Conservation (phyloP, 2,797 vertebrate genomes). For the Sebastiscus tertius region DNA sequence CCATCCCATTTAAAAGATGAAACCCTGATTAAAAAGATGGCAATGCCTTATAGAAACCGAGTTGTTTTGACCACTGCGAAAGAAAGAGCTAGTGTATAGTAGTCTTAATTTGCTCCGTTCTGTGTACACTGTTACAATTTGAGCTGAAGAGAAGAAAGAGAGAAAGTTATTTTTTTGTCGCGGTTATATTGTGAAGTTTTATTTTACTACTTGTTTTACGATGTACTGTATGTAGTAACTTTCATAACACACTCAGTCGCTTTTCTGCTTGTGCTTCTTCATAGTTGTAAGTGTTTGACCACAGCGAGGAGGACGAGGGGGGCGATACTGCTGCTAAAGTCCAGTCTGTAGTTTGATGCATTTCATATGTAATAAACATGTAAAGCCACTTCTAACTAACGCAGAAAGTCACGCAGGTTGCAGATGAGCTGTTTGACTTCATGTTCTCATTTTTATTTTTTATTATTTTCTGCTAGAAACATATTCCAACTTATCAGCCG, state of each 20-base stretch:
- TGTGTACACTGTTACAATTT: constrained; percentile 61
- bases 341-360: constrained; percentile 39
- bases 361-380: constrained; percentile 28
- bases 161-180: constrained; percentile 48
- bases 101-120: constrained; percentile 67
- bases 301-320: background rate
- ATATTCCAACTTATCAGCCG: background rate
- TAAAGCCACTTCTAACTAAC: constrained; percentile 16
- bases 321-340: constrained; percentile 50
- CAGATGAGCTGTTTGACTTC: constrained; percentile 5
- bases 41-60: constrained; percentile 50
- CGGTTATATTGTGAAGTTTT: constrained; percentile 58
- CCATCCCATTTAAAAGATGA: background rate
- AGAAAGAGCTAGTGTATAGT: constrained; percentile 44
- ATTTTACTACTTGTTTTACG: constrained; percentile 56
- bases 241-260: constrained; percentile 33
- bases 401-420: background rate
- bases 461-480: constrained; percentile 5
- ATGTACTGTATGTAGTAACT: constrained; percentile 51
- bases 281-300: constrained; percentile 29
- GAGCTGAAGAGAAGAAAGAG: constrained; percentile 21
- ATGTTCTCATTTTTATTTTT: constrained; percentile 6
- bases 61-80: constrained; percentile 42
- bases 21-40: constrained; percentile 13
- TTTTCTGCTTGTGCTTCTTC: constrained; percentile 39